A percentile compares a stretch with the other conserved stretches of the same genome.
Conservation (phyloP, 2,888 invertebrate species). For the Epinotia brunnichana region DNA sequence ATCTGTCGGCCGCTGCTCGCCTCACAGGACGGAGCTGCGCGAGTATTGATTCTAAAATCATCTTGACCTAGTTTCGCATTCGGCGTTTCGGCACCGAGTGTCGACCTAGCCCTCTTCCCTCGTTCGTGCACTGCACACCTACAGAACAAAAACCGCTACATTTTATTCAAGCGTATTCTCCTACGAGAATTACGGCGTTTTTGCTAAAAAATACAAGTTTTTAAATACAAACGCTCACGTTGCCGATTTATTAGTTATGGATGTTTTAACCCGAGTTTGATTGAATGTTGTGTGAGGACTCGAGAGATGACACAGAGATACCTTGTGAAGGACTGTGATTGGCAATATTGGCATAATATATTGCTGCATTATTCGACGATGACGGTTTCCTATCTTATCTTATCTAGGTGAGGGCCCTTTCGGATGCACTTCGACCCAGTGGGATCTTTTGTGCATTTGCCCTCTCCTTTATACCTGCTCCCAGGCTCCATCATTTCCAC, state of each 20-base stretch:
- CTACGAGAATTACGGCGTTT: neutral
- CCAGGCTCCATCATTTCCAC: too few relatives aligned
- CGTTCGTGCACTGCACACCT: conserved; percentile 17
- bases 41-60: conserved; percentile 43
- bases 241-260: neutral
- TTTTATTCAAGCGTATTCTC: conserved; percentile 12
- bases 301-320: neutral
- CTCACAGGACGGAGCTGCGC: conserved; percentile 26
- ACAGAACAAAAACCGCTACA: conserved; percentile 19
- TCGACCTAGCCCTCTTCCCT: conserved; percentile 35
- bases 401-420: too few relatives aligned
- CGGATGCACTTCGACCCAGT: too few relatives aligned
- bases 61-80: conserved; percentile 42
- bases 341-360: neutral
- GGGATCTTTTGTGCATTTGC: too few relatives aligned
- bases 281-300: neutral
- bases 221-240: neutral
- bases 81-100: conserved; percentile 39
- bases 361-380: too few relatives aligned
- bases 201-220: neutral
- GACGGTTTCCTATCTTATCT: too few relatives aligned
- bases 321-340: neutral
- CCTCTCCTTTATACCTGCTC: too few relatives aligned
- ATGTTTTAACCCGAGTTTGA: neutral
- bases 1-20: conserved; percentile 11